phyloP scores from a whole-genome alignment of 2,113 vertebrate genomes.

The Cynopterus brachyotis region DNA sequence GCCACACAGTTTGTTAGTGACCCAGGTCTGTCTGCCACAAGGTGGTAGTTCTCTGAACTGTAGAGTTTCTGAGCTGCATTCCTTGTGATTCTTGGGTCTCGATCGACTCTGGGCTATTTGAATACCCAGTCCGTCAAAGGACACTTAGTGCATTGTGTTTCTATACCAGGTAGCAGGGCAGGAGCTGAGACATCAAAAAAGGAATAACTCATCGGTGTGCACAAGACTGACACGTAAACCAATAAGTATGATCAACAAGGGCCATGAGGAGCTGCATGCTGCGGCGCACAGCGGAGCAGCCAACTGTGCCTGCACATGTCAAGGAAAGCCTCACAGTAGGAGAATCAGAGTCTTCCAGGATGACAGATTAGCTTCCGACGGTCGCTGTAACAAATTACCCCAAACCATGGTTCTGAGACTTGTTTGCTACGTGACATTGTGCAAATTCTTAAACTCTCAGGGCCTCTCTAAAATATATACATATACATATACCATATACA shows the following conservation, averaged over 20 bases:
- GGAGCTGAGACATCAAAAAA: not conserved
- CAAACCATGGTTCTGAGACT: not conserved
- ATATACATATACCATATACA: not conserved
- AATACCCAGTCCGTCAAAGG: not conserved
- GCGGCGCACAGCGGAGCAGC: too few relatives aligned
- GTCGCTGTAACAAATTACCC: not conserved
- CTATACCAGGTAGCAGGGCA: not conserved
- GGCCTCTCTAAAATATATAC: not conserved
- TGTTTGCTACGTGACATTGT: not conserved
- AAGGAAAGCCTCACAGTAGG: not conserved
- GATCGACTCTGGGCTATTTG: not conserved
- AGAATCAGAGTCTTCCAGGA: not conserved
- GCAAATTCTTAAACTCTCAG: not conserved
- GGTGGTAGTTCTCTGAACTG: not conserved
- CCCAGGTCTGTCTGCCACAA: not conserved
- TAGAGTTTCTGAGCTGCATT: not conserved
- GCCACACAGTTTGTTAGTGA: not conserved
- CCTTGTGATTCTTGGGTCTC: not conserved
- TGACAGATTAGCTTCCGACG: not conserved
- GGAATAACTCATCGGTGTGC: not conserved
- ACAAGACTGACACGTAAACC: not conserved
- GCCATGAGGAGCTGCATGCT: fast-evolving
- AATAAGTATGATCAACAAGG: too few relatives aligned
- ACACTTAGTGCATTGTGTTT: not conserved
- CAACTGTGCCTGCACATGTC: too few relatives aligned